Percentiles rank a stretch among this genome's conserved stretches.
phyloP scores from a whole-genome alignment of 1,140 invertebrate genomes.

The Aphelinus atriplicis region DNA sequence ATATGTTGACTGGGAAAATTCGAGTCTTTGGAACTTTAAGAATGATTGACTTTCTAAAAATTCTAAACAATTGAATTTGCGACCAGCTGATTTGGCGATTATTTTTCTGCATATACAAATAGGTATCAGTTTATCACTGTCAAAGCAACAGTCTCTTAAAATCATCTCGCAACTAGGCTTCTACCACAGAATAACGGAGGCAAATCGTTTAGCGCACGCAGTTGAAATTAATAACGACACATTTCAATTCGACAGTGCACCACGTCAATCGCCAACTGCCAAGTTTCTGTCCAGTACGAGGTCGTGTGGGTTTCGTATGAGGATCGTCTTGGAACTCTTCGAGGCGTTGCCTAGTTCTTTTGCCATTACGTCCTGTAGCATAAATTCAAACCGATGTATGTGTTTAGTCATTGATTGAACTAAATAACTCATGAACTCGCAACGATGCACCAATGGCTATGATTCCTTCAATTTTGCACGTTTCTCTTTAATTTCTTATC shows the following conservation, averaged over 20 bases:
- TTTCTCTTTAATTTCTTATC: too few species aligned
- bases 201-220: constrained; percentile 36
- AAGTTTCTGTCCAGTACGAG: constrained; percentile 53
- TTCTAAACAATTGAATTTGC: too few species aligned
- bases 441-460: constrained; percentile 67
- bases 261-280: constrained; percentile 50
- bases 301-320: constrained; percentile 24
- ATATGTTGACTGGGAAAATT: too few species aligned
- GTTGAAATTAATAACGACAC: constrained; percentile 34
- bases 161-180: constrained; percentile 33
- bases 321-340: constrained; percentile 51
- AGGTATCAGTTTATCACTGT: constrained; percentile 38
- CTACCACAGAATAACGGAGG: constrained; percentile 64
- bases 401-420: constrained; percentile 47
- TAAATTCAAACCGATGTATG: constrained; percentile 59
- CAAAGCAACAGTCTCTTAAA: constrained; percentile 42
- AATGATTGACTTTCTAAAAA: too few species aligned
- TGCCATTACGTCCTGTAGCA: constrained; percentile 65
- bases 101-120: too few species aligned
- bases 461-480: constrained; percentile 43
- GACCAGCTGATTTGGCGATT: too few species aligned
- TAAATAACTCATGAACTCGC: constrained; percentile 34
- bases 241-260: constrained; percentile 29
- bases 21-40: too few species aligned
- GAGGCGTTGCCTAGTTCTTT: constrained; percentile 61